A percentile compares a stretch with the other conserved stretches of the same genome.
Evolutionary conservation across 2,888 invertebrate species (phyloP).

Genomic region (Chesias legatella): DNA sequence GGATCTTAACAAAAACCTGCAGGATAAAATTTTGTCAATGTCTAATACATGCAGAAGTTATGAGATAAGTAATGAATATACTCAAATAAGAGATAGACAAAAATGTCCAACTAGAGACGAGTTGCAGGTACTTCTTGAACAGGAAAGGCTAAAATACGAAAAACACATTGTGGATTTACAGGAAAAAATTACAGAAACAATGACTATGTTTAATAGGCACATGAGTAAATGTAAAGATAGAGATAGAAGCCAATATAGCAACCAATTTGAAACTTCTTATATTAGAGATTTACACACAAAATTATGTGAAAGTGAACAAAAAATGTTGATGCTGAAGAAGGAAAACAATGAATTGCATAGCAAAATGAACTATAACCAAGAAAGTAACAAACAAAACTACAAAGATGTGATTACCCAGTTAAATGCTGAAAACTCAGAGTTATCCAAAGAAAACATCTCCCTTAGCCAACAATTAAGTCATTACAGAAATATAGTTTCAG

Average conservation of each 20-base stretch:
- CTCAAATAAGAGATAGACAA: constrained; percentile 33
- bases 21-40: constrained; percentile 59
- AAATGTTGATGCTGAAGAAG: constrained; percentile 67
- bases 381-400: constrained; percentile 56
- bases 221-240: constrained; percentile 45
- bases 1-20: constrained; percentile 71
- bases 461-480: constrained; percentile 63
- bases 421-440: constrained; percentile 66
- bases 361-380: constrained; percentile 40
- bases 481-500: constrained; percentile 48
- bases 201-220: constrained; percentile 58
- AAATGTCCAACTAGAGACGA: constrained; percentile 62
- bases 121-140: constrained; percentile 55
- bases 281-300: constrained; percentile 64
- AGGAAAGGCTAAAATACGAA: constrained; percentile 71
- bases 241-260: constrained; percentile 32
- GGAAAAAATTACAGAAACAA: constrained; percentile 61
- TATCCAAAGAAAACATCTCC: constrained; percentile 68
- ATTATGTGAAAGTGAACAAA: constrained; percentile 74
- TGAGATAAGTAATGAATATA: constrained; percentile 34
- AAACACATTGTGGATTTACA: constrained; percentile 54
- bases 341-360: constrained; percentile 66
- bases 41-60: constrained; percentile 44
- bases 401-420: constrained; percentile 68
- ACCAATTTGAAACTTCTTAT: constrained; percentile 46